These are phyloP conservation scores for Gavia stellata DNA, from an alignment of 2,113 vertebrate genomes.

Conservation along the genomic window DNA sequence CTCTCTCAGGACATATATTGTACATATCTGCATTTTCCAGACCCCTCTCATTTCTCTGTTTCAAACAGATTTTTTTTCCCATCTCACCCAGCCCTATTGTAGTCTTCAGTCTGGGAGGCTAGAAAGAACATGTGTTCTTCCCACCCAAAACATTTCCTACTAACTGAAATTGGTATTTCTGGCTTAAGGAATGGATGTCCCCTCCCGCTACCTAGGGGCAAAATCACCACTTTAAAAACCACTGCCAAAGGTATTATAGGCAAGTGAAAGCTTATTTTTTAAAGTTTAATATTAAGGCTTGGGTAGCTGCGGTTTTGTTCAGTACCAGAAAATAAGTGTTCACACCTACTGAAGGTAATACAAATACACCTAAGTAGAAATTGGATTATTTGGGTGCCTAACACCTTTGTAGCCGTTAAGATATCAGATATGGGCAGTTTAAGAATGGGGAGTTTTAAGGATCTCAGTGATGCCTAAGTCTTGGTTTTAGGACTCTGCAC, in stretches of 20 bases:
- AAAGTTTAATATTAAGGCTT: background rate
- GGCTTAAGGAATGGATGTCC: background rate
- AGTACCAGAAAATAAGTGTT: background rate
- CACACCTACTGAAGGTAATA: background rate
- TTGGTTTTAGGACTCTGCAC: background rate
- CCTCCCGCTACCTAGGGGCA: accelerated
- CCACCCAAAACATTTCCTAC: background rate
- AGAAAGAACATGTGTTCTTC: background rate
- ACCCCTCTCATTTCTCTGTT: background rate
- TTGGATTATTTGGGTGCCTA: background rate
- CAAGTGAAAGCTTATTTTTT: background rate
- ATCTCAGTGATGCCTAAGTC: background rate
- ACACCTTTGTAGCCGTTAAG: background rate
- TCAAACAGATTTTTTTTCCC: background rate
- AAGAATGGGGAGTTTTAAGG: background rate
- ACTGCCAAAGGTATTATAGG: background rate
- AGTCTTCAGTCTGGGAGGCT: background rate
- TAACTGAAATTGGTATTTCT: background rate
- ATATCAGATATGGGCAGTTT: background rate
- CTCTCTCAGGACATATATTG: background rate
- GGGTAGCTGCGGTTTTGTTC: background rate
- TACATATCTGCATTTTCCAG: background rate
- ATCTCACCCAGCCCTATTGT: background rate
- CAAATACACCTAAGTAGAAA: background rate
- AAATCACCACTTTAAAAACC: background rate